phyloP scores from a whole-genome alignment of 2,888 invertebrate genomes.

The Teleiodes luculella region DNA sequence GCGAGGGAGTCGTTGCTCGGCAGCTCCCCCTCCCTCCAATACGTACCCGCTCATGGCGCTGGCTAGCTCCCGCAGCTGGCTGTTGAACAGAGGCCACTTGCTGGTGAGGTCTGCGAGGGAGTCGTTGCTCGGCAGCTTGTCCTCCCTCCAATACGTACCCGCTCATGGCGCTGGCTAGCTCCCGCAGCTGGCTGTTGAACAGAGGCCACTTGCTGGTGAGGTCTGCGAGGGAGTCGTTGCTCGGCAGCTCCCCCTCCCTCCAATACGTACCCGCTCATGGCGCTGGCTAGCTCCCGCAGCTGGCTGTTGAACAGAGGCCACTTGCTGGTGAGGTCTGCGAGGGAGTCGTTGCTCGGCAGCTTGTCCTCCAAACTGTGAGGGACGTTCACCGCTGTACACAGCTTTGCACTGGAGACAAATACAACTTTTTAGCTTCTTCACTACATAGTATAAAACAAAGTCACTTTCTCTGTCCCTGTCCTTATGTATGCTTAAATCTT shows the following conservation, averaged over 20 bases:
- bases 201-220: slow-evolving; percentile 40
- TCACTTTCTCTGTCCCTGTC: too few relatives aligned
- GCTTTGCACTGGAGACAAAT: slow-evolving; percentile 49
- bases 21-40: too few relatives aligned
- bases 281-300: slow-evolving; percentile 37
- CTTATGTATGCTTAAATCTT: too few relatives aligned
- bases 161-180: slow-evolving; percentile 39
- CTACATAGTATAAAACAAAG: too few relatives aligned
- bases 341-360: slow-evolving; percentile 39
- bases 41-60: too few relatives aligned
- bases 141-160: too few relatives aligned
- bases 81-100: slow-evolving; percentile 42
- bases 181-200: slow-evolving; percentile 42
- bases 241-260: slow-evolving; percentile 48
- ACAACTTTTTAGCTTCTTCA: too few relatives aligned
- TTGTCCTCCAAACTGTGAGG: slow-evolving; percentile 55
- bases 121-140: slow-evolving; percentile 42
- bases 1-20: slow-evolving; percentile 28
- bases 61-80: slow-evolving; percentile 42
- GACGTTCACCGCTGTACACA: slow-evolving; percentile 46
- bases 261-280: neutral
- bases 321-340: slow-evolving; percentile 40
- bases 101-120: slow-evolving; percentile 36
- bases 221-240: slow-evolving; percentile 37
- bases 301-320: slow-evolving; percentile 42